phyloP scores from a whole-genome alignment of 2,888 invertebrate species.

The Macrophya annulata region DNA sequence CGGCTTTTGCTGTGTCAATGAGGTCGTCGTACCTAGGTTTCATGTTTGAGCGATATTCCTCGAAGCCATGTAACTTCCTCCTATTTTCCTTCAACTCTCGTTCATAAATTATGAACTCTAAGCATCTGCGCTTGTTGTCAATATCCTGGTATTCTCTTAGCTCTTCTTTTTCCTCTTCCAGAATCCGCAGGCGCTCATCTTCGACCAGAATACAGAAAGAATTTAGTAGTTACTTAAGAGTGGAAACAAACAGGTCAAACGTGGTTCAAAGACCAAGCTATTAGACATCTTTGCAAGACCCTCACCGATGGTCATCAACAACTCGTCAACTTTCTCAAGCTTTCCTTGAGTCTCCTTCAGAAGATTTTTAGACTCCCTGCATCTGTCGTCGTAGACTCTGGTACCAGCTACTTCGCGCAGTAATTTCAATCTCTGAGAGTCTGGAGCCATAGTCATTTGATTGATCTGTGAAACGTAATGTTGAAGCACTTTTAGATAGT shows the following conservation, averaged over 20 bases:
- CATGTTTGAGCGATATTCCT: constrained; percentile 73
- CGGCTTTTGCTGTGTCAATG: constrained; percentile 85
- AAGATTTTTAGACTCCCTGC: constrained; percentile 97
- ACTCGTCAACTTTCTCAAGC: constrained; percentile 97
- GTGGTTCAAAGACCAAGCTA: neutral
- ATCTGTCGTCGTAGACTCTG: constrained; percentile 97
- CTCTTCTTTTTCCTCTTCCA: constrained; percentile 99
- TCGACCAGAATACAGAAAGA: neutral
- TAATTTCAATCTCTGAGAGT: constrained; percentile 96
- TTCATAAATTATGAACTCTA: constrained; percentile 99
- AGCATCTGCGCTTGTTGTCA: constrained; percentile 96
- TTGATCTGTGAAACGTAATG: constrained; percentile 88
- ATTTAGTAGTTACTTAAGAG: neutral
- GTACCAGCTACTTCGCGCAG: constrained; percentile 98
- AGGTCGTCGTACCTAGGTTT: constrained; percentile 75
- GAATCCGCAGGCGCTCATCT: constrained; percentile 96
- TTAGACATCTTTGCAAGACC: neutral
- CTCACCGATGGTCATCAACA: constrained; percentile 91
- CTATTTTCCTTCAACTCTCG: constrained; percentile 97
- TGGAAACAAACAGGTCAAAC: constrained; percentile 7
- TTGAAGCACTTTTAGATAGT: neutral
- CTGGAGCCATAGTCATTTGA: constrained; percentile 99
- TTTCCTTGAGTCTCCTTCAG: constrained; percentile 94
- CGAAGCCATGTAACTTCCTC: constrained; percentile 92
- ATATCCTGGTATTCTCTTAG: constrained; percentile 99